These are phyloP conservation scores for Protomyctophum bolini DNA, from an alignment of 2,113 vertebrate species.

Conservation along the genomic window DNA sequence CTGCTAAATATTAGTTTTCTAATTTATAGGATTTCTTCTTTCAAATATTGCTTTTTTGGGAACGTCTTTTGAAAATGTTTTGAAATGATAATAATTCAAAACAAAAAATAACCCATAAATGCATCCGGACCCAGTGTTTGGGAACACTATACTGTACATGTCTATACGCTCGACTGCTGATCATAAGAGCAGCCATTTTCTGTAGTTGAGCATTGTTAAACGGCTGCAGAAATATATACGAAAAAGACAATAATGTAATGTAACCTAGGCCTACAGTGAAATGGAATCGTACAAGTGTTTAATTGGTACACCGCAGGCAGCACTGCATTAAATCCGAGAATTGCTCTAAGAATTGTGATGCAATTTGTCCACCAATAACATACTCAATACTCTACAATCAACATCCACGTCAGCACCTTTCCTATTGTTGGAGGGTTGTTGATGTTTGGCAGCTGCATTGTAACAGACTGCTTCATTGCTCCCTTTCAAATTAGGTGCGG, in stretches of 20 bases:
- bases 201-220: not conserved
- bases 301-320: constrained; percentile 4
- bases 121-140: too few relatives aligned
- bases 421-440: constrained; percentile 42
- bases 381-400: constrained; percentile 45
- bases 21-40: too few relatives aligned
- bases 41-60: too few relatives aligned
- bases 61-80: too few relatives aligned
- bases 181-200: not conserved
- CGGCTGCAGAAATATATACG: not conserved
- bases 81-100: too few relatives aligned
- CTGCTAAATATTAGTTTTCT: too few relatives aligned
- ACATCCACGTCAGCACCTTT: constrained; percentile 42
- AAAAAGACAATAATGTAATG: not conserved
- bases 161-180: too few relatives aligned
- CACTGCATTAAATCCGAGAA: constrained; percentile 37
- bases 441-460: constrained; percentile 60
- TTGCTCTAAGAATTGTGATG: constrained; percentile 45
- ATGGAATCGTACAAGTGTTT: not conserved
- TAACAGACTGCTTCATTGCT: constrained; percentile 72
- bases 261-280: not conserved
- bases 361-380: constrained; percentile 53
- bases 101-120: too few relatives aligned
- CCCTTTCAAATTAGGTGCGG: constrained; percentile 73
- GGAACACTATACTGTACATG: too few relatives aligned